Base-by-base conservation (phyloP, 2,113 vertebrate genomes). In the Sigmodon hispidus region DNA sequence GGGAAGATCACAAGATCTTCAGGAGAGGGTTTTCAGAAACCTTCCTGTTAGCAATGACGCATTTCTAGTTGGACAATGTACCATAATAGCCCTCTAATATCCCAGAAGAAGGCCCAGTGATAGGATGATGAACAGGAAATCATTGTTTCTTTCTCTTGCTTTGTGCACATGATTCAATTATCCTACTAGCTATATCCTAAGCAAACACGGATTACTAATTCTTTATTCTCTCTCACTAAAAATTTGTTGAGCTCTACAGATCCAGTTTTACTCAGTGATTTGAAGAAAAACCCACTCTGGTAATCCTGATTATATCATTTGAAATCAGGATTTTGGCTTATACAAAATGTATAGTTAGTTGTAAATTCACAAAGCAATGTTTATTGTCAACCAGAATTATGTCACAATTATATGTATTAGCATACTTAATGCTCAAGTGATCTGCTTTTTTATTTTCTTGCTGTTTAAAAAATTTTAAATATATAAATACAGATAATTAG, bases 311-410 rank as follows among this genome's bases (percentile, higher is more conserved):
- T 31, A 93, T 72, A 85, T 59, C 70, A 57, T 88, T 89, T 67
- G 89, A 94, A 93, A 72, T 77, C 45, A 94, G 40, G 45, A 90
- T 87, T 93, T 16, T 15, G 92, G 90, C 86, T 83, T 63, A 70
- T 21, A 85, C 48, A 89, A 24, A 45, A 94, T 81, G 31, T 29
- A 73, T 24, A 79, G 16, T 67, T 61, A 92, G 13, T 91, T 52
- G 40, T 59, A 11, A 7, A 63, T 95, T 94, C 93, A 84, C 75
- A 84, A 5, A 84, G 59, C 21, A 80, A 36, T n/a, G 26, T 95
- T 90, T 96, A 73, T 10, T 73, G 19, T 89, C 26, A 91, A 16
- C 31, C 73, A 93, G 24, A 91, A 89, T 70, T 83, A 59, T 77
- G 50, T 83, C 65, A 22, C 26, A 87, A 94, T 93, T 93, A 85